Percentiles rank a stretch among this genome's conserved stretches.
phyloP scores from a whole-genome alignment of 92 coral and sea anemone species.

The Parazoanthus atlanticus region DNA sequence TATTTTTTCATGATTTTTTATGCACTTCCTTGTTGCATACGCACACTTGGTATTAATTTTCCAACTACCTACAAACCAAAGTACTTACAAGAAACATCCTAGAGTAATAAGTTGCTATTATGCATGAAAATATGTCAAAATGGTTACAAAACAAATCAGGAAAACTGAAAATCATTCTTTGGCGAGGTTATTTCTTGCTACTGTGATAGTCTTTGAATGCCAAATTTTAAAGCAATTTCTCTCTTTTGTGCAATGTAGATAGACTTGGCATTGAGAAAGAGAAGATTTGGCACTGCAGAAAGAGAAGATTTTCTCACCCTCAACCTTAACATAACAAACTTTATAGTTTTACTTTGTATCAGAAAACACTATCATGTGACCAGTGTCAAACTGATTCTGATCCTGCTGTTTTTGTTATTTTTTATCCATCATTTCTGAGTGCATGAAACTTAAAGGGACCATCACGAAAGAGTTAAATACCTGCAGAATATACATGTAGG shows the following conservation, averaged over 20 bases:
- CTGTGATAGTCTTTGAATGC: slow-evolving; percentile 23
- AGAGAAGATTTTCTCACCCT: slow-evolving; percentile 15
- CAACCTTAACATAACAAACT: slow-evolving; percentile 24
- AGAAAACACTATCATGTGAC: slow-evolving; percentile 7
- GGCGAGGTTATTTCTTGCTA: background rate
- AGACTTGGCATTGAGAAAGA: slow-evolving; percentile 13
- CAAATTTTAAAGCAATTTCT: slow-evolving; percentile 23
- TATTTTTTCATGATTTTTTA: background rate
- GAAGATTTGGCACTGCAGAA: slow-evolving; percentile 27
- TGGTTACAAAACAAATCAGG: background rate
- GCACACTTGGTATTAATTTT: background rate
- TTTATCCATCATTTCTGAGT: no score
- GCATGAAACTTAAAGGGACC: no score
- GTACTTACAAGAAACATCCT: slow-evolving; percentile 2
- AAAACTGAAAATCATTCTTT: background rate
- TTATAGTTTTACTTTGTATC: slow-evolving; percentile 11
- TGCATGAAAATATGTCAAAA: slow-evolving; percentile 3
- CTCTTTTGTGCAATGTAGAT: slow-evolving; percentile 10
- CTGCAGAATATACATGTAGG: no score
- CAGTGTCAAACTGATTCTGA: slow-evolving; percentile 7
- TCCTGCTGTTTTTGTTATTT: background rate
- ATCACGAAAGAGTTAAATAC: no score
- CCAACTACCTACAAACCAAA: background rate
- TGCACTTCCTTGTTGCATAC: background rate
- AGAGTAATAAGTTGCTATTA: slow-evolving; percentile 7